A percentile compares a stretch with the other conserved stretches of the same genome.
phyloP scores from a whole-genome alignment of 2,113 vertebrate genomes.

The Alectura lathami region DNA sequence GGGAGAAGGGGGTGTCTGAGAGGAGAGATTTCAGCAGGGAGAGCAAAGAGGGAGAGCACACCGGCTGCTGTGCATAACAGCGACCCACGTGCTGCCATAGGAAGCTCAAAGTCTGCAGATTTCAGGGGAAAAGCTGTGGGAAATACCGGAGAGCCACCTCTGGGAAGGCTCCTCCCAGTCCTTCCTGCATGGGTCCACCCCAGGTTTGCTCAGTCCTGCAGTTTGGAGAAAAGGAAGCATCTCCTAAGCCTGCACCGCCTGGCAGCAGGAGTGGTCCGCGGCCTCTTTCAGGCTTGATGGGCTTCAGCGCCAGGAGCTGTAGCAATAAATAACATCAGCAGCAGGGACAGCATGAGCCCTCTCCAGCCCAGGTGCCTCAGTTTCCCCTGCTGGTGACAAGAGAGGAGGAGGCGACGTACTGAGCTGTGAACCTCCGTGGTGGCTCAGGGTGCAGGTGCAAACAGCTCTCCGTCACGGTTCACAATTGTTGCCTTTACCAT shows the following conservation, averaged over 20 bases:
- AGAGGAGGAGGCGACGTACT: background rate
- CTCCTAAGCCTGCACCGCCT: background rate
- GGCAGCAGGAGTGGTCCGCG: background rate
- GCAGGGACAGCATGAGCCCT: background rate
- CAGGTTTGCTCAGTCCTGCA: background rate
- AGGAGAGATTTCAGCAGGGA: background rate
- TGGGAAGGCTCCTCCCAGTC: background rate
- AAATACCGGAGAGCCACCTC: background rate
- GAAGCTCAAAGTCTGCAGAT: background rate
- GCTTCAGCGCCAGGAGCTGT: background rate
- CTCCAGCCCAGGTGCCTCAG: background rate
- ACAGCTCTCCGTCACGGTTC: background rate
- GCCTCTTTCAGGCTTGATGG: background rate
- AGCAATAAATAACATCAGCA: background rate
- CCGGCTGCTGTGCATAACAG: accelerated
- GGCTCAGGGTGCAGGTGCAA: background rate
- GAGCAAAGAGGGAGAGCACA: background rate
- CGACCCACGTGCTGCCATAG: background rate
- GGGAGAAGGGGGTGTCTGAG: background rate
- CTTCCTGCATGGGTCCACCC: background rate
- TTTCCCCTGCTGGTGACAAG: background rate
- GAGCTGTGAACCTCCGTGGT: background rate
- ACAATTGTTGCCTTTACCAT: background rate
- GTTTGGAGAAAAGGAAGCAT: background rate
- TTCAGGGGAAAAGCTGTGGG: background rate